Evolutionary conservation across 1,140 invertebrate genomes (phyloP), one percentile per base, ranked within the genome.

Genomic region (Tribolium madens): DNA sequence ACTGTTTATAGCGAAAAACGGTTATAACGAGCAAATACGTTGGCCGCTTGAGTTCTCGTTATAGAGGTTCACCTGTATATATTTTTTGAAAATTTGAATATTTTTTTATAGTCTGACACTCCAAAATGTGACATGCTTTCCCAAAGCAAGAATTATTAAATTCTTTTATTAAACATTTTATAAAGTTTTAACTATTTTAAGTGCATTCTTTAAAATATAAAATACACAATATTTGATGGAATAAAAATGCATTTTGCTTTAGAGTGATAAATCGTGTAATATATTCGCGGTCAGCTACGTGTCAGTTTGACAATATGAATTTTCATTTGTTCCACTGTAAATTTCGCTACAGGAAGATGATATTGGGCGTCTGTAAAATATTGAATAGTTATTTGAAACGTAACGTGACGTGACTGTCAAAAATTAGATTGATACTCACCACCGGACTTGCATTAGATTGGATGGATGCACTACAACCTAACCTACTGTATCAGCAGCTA

Each of bases 331-430:
- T 72, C 70, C 70, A 72, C 50, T 33, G 70, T 72, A 33, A 72
- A 72, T 72, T 72, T 52, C 21, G 72, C 6, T 60, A 60, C 72
- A 57, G 60, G 73, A 75, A 69, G 60, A 57, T 47, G 57, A 75
- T 75, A 69, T 69, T 46, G 18, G 69, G 14, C 57, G 50, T 72
- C 70, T 74, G 47, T 78, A 78, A 78, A 75, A 75, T 78, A 78
- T 78, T 73, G 77, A 78, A 78, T 78, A 78, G 73, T 77, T 78
- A 75, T 71, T 78, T 78, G 73, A 42, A 71, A 73, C 48, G 77
- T 73, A 75, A 75, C 77, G 77, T 78, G 77, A 78, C 73, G 77
- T 70, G 77, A 78, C 74, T 78, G 77, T 78, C 73, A 78, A 78
- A 75, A 73, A 78, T 64, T 78, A 78, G 77, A 78, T 78, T 78